Evolutionary conservation across 64 coral and sea anemone species (phyloP), one percentile per base, ranked within the genome.

Genomic region (Montipora efflorescens): DNA sequence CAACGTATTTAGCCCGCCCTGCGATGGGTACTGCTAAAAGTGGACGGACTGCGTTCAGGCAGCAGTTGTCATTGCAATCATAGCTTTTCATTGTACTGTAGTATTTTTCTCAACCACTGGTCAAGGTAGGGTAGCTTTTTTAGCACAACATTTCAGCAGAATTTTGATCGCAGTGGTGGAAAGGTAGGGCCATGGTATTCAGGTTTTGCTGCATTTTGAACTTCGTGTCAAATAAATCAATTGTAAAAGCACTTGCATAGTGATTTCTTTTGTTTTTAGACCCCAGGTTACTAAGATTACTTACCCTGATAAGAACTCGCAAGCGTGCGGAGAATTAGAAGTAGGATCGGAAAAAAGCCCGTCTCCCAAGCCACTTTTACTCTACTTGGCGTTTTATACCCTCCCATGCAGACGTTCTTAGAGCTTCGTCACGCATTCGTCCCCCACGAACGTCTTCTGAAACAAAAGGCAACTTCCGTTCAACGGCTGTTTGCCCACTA

Each of bases 141-240:
- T 70, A 70, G 19, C 52, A 74, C 6, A 55, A 55, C 52, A 20
- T 53, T 82, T 9, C 79, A 82, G 36, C 59, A 61, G 28, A 67
- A 3, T 71, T 57, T 85, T 70, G 14, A 20, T 70, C 79, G 8
- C 1, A 71, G 46, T 66, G 25, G 36, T 71, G 82, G 82, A 85
- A 85, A 85, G 82, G 82, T 85, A 85, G 82, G 82, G 44, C 82
- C 25, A 71, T 25, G 64, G 47, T 85, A 21, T 85, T 45, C 82
- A 85, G 82, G 82, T 85, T 85, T 85, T 61, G 45, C 46, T 48
- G 16, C 36, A 67, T 44, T 70, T 85, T 68, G 19, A 71, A 50
- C 44, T 71, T 21, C 45, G 58, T 82, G 12, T 82, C 8, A 82
- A 64, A 82, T 85, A 45, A 20, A 71, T 21, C 68, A 8, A n/a